A percentile compares a stretch with the other conserved stretches of the same genome.
Conservation (phyloP, 92 coral and sea anemone genomes). For the Anthopleura xanthogrammica region DNA sequence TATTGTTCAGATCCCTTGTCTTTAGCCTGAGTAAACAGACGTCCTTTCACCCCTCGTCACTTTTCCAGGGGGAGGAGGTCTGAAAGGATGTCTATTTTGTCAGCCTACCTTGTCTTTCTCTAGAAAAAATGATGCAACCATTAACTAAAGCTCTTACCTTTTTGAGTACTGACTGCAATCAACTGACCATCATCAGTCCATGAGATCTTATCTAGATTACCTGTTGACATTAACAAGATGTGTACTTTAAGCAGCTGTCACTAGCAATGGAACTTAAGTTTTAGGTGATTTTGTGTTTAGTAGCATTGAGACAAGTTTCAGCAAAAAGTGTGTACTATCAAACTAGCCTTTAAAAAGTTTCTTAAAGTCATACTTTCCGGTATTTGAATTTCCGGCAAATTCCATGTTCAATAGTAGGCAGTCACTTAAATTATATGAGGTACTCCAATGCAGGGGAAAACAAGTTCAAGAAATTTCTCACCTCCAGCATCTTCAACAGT, state of each 20-base stretch:
- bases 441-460: too few relatives aligned
- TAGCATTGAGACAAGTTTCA: background rate
- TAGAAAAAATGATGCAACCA: background rate
- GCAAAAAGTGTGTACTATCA: background rate
- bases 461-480: constrained; percentile 1
- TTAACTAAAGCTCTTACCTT: constrained; percentile 44
- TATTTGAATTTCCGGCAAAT: too few relatives aligned
- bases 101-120: background rate
- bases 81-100: too few relatives aligned
- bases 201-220: constrained; percentile 79
- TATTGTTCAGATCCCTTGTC: background rate
- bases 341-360: too few relatives aligned
- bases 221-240: constrained; percentile 29
- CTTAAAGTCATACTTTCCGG: too few relatives aligned
- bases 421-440: background rate
- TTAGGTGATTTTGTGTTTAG: too few relatives aligned
- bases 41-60: too few relatives aligned
- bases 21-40: too few relatives aligned
- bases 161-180: constrained; percentile 92
- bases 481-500: constrained; percentile 98
- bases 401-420: too few relatives aligned
- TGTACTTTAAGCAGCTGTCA: background rate
- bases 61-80: too few relatives aligned
- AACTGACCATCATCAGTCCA: constrained; percentile 99
- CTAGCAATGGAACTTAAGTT: background rate